Base-by-base conservation (phyloP, 2,888 invertebrate genomes). In the Coelogynopora nodosa region DNA sequence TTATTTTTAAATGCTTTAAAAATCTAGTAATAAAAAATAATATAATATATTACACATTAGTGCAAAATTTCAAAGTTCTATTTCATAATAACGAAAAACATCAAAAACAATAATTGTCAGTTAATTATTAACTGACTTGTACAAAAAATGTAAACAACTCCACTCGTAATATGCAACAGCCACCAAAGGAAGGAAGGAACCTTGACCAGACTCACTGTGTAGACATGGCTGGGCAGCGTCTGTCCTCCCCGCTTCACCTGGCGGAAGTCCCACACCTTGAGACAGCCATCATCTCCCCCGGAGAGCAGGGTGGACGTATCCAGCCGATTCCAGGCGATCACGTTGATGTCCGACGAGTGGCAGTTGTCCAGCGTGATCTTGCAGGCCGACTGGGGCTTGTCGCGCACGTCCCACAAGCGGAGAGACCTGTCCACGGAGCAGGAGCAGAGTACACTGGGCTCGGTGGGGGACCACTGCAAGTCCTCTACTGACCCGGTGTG, bases 391-490 rank as follows among this genome's bases (percentile, higher is more conserved):
- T 94, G 94, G 0, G 96, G 95, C 0, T 95, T 93, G 0, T 95
- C 95, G 91, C 99, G 94, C 2, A 95, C 95, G 92, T 99, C 99
- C 98, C 98, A 99, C 90, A 99, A 95, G 89, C 97, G 94, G 88
- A 99, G 95, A 30, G 92, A 90, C 85, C 91, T 90, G 89, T 93
- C 93, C 5, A 93, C 92, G 10, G 93, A 93, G 89, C 93, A 93
- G 0, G 93, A 93, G 5, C 93, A 92, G 89, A 93, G 91, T 89
- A 92, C 97, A 92, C 95, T 93, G 18, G 91, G 93, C 93, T 99
- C 99, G 92, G 95, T 97, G 0, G 98, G 98, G 87, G 98, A 98
- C 99, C 99, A 99, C 90, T 98, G 98, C 88, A 99, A 93, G 92
- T 99, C 99, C 93, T 99, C 99, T 13, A 99, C 96, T 30, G 98